A percentile compares a stretch with the other conserved stretches of the same genome.
These are phyloP conservation scores for Zaprionus nigranus DNA, from an alignment of 1,140 invertebrate genomes.

Conservation along the genomic window DNA sequence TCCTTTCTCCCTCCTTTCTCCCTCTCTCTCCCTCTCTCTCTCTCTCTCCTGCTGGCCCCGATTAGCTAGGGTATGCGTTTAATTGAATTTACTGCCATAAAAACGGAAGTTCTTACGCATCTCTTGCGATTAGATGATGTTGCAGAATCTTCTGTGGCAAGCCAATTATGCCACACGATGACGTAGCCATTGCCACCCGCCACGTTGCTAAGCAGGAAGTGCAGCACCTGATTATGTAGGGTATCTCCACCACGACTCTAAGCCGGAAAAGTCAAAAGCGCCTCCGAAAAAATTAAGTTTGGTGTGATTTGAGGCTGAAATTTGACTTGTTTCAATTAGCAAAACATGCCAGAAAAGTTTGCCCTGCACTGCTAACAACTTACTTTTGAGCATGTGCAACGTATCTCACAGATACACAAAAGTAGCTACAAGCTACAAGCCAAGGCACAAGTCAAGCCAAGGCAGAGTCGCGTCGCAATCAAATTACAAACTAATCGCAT, in stretches of 20 bases:
- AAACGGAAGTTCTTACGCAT: conserved; percentile 78
- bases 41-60: conserved; percentile 2
- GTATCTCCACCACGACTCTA: not conserved
- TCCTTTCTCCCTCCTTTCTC: not conserved
- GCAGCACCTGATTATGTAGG: conserved; percentile 9
- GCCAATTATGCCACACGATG: conserved; percentile 61
- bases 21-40: not conserved
- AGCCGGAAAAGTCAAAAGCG: not conserved
- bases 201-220: conserved; percentile 65
- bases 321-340: conserved; percentile 75
- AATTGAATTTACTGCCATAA: conserved; percentile 56
- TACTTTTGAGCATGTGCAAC: conserved; percentile 37
- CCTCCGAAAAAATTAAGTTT: conserved; percentile 6
- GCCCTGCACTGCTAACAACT: conserved; percentile 55
- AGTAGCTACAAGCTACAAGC: not conserved
- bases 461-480: conserved; percentile 57
- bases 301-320: conserved; percentile 56
- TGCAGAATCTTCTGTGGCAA: conserved; percentile 50
- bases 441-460: not conserved
- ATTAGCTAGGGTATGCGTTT: conserved; percentile 73
- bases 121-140: conserved; percentile 74
- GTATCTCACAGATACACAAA: conserved; percentile 47
- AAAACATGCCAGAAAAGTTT: conserved; percentile 64
- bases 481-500: conserved; percentile 83
- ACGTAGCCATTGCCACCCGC: conserved; percentile 18